These are phyloP conservation scores for Acropora yongei DNA, from an alignment of 64 coral and sea anemone species.

Conservation along the genomic window DNA sequence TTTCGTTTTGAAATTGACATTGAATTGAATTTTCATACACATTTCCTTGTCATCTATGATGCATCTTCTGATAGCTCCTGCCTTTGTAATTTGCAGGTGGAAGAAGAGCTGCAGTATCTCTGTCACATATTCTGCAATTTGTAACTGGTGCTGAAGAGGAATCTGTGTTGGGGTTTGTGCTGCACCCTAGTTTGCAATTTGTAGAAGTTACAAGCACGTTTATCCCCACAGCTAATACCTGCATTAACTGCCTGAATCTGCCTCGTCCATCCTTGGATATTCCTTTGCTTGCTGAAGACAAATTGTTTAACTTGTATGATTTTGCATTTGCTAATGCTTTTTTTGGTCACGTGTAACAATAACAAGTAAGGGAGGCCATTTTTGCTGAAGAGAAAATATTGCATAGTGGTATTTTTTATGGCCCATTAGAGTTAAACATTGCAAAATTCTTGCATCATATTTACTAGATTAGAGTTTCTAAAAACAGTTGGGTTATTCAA, in stretches of 20 bases:
- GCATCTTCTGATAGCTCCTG: constrained; percentile 1
- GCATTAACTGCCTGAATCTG: constrained; percentile 51
- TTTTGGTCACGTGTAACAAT: no score
- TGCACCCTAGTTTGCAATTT: constrained; percentile 9
- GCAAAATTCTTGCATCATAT: no score
- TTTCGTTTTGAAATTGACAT: neutral
- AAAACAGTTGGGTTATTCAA: neutral
- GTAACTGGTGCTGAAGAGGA: constrained; percentile 39
- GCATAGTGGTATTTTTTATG: no score
- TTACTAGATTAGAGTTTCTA: neutral
- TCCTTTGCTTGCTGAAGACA: no score
- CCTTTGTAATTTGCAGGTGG: constrained; percentile 30
- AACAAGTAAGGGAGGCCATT: no score
- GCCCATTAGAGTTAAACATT: no score
- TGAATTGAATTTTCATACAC: neutral
- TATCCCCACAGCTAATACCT: constrained; percentile 53
- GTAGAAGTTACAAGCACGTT: constrained; percentile 13
- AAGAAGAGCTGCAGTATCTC: constrained; percentile 19
- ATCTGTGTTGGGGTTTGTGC: constrained; percentile 9
- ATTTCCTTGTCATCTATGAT: no score
- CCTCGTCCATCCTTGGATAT: constrained; percentile 10
- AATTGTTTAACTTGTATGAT: no score
- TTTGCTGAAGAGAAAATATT: no score
- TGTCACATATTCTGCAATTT: constrained; percentile 44
- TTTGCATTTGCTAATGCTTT: no score